Percentiles rank a stretch among this genome's conserved stretches.
phyloP scores from a whole-genome alignment of 2,113 vertebrate genomes.

The Brachypodius melanocephalos region DNA sequence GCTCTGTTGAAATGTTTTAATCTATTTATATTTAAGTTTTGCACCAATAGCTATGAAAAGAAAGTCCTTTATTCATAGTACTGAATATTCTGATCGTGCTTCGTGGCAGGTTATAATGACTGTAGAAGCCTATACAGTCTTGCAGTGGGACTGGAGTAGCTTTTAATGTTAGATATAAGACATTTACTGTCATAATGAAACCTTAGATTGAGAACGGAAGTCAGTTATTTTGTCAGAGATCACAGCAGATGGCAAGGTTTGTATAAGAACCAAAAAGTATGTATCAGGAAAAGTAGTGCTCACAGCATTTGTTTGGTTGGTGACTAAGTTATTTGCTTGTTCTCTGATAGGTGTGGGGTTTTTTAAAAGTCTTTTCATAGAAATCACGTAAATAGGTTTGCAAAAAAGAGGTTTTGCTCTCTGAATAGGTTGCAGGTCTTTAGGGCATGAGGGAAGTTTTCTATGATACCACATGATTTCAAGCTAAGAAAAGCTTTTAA shows the following conservation, averaged over 20 bases:
- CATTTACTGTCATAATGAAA: slow-evolving; percentile 52
- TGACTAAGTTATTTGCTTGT: slow-evolving; percentile 17
- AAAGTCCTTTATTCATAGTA: background rate
- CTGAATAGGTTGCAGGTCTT: background rate
- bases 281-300: background rate
- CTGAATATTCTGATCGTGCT: background rate
- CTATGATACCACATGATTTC: background rate
- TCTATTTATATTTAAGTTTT: background rate
- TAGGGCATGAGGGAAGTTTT: background rate
- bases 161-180: slow-evolving; percentile 13
- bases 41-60: background rate
- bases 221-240: slow-evolving; percentile 56
- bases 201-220: slow-evolving; percentile 43
- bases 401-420: background rate
- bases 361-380: background rate
- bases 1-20: background rate
- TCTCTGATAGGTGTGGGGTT: background rate
- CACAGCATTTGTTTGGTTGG: background rate
- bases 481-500: background rate
- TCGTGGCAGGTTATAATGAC: background rate
- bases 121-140: background rate
- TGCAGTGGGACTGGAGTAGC: background rate
- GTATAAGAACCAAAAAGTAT: background rate
- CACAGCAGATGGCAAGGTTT: slow-evolving; percentile 23
- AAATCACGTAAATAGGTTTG: background rate